Base-by-base conservation (phyloP, 2,113 vertebrate genomes). In the Tautogolabrus adspersus region DNA sequence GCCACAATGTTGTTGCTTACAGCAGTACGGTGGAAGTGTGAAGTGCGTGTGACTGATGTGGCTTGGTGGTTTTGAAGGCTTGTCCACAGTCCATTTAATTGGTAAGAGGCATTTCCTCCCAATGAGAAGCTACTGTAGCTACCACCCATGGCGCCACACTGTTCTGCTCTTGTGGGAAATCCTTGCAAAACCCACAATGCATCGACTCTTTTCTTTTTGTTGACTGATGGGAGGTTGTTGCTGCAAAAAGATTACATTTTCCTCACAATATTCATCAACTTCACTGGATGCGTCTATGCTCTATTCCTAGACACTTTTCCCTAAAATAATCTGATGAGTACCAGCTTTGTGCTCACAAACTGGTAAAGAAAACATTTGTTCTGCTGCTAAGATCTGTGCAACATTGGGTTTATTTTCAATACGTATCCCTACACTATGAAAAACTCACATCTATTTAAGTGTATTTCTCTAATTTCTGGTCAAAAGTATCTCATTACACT, bases 51-150 rank as follows among this genome's bases (percentile, higher is more conserved):
- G 47, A 77, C 80, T 79, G 66, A 87, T 79, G 89, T 88, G 88
- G 87, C 89, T 81, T 75, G 60, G 80, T 73, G 83, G 83, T 77
- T 77, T 52, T 72, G 47, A 74, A 59, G 49, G 38, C 77, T 80
- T 44, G 60, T 81, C 63, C 66, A 63, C 75, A 74, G 58, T 64
- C 55, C 51, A 44, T 82, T 52, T 87, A n/a, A 85, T 71, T 71
- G 22, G 63, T 44, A 67, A 18, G 42, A 42, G 59, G 65, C 49
- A 42, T 84, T 77, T 90, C 59, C 85, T 83, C 60, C 49, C 56
- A 69, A 79, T 86, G 55, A 84, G 80, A 84, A 61, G 72, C 67
- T 54, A 0, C 59, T 65, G 57, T 52, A 38, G 47, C 44, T 52
- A 64, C 71, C 87, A 76, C 84, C 78, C 73, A 66, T 22, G 26